Evolutionary conservation across 2,797 vertebrate species (phyloP).

Genomic region (Catamblyrhynchus diadema): DNA sequence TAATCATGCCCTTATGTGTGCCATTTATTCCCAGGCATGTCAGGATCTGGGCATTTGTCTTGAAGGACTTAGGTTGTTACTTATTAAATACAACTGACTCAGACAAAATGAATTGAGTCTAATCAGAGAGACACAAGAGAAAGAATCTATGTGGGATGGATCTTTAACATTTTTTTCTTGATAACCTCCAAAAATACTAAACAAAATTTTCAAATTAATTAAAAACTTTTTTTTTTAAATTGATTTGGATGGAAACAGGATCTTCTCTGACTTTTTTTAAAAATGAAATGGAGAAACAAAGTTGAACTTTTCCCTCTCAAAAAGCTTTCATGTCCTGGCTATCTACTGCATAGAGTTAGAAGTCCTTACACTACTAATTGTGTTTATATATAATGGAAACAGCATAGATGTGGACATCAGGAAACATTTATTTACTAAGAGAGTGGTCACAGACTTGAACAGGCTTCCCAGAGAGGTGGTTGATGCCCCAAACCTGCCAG

Average conservation of each 20-base stretch:
- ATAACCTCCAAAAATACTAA: background rate
- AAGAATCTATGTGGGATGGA: background rate
- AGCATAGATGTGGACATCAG: background rate
- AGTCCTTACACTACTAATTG: background rate
- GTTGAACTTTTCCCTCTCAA: background rate
- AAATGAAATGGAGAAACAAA: background rate
- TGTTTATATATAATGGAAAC: background rate
- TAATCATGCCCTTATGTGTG: background rate
- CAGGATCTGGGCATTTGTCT: background rate
- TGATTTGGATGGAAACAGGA: background rate
- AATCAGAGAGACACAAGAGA: background rate
- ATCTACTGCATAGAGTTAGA: background rate
- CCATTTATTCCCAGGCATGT: background rate
- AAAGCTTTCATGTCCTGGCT: background rate
- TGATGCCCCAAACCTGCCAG: fast-evolving
- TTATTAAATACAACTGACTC: slow-evolving; percentile 18
- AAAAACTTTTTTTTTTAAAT: background rate
- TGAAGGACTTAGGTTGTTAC: background rate
- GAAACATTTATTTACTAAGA: background rate
- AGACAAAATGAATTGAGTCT: background rate
- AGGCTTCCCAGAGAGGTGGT: background rate
- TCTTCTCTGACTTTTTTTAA: background rate
- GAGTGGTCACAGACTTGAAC: background rate
- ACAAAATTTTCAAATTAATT: background rate
- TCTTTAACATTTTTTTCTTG: background rate